Conservation (phyloP, 1,140 invertebrate species). For the Drosophila repleta region DNA sequence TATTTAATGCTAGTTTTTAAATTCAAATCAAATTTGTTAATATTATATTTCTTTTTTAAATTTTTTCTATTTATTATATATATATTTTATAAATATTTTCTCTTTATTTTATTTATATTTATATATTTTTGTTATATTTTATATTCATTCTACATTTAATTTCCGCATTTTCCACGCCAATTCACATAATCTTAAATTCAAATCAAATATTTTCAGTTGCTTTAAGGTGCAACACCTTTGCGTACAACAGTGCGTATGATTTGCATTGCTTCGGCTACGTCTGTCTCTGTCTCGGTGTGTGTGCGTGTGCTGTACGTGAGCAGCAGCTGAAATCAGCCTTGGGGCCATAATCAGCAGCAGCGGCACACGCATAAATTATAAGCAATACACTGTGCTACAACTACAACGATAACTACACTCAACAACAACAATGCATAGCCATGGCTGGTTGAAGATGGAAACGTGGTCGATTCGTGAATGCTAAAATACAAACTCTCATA, state of each 20-base stretch:
- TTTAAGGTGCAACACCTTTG: conserved; percentile 34
- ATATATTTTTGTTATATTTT: no score
- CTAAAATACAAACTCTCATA: conserved; percentile 54
- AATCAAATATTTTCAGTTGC: conserved; percentile 1
- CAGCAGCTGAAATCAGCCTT: conserved; percentile 43
- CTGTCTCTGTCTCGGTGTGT: neutral
- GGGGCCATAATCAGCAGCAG: conserved; percentile 48
- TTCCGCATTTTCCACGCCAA: no score
- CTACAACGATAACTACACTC: conserved; percentile 3
- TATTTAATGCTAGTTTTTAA: no score
- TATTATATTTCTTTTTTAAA: no score
- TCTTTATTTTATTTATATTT: no score
- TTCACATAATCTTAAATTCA: no score
- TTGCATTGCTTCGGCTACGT: conserved; percentile 14
- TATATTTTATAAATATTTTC: no score
- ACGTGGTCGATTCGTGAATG: conserved; percentile 44
- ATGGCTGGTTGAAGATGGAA: conserved; percentile 15
- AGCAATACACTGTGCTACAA: conserved; percentile 26
- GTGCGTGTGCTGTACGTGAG: conserved; percentile 28
- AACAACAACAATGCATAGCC: conserved; percentile 3
- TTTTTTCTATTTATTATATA: no score
- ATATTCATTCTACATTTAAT: no score
- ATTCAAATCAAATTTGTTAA: no score
- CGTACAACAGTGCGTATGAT: conserved; percentile 46
- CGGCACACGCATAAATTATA: conserved; percentile 48